Conservation (phyloP, 2,888 invertebrate genomes). For the Podabrus alpinus region DNA sequence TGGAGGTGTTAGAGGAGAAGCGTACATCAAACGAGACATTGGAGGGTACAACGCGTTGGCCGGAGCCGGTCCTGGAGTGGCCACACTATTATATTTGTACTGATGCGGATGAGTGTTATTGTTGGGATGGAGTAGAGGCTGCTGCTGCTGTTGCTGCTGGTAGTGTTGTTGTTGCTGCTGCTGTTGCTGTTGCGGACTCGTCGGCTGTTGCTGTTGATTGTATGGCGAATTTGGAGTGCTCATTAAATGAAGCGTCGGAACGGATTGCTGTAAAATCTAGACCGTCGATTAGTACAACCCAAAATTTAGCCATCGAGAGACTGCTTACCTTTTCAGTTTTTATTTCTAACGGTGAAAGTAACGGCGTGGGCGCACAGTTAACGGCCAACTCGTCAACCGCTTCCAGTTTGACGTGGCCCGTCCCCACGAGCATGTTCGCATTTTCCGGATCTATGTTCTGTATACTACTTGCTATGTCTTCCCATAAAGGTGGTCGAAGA, state of each 20-base stretch:
- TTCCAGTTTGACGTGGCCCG: conserved; percentile 80
- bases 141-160: conserved; percentile 51
- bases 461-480: conserved; percentile 89
- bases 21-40: conserved; percentile 72
- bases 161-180: conserved; percentile 47
- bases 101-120: conserved; percentile 43
- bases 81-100: conserved; percentile 44
- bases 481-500: conserved; percentile 87
- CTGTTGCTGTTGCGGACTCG: conserved; percentile 50
- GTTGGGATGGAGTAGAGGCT: conserved; percentile 38
- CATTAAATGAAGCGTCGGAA: conserved; percentile 61
- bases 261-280: conserved; percentile 52
- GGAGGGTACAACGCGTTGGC: conserved; percentile 59
- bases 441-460: conserved; percentile 90
- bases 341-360: conserved; percentile 79
- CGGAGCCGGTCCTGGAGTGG: conserved; percentile 50
- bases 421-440: conserved; percentile 81
- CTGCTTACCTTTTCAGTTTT: conserved; percentile 70
- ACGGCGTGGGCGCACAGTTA: conserved; percentile 62
- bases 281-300: conserved; percentile 1
- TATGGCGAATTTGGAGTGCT: conserved; percentile 60
- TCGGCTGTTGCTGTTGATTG: conserved; percentile 49
- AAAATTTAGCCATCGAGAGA: neutral
- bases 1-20: conserved; percentile 84
- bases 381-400: conserved; percentile 65